These are phyloP conservation scores for Drosophila tropicalis DNA, from an alignment of 1,140 invertebrate species.

Conservation along the genomic window DNA sequence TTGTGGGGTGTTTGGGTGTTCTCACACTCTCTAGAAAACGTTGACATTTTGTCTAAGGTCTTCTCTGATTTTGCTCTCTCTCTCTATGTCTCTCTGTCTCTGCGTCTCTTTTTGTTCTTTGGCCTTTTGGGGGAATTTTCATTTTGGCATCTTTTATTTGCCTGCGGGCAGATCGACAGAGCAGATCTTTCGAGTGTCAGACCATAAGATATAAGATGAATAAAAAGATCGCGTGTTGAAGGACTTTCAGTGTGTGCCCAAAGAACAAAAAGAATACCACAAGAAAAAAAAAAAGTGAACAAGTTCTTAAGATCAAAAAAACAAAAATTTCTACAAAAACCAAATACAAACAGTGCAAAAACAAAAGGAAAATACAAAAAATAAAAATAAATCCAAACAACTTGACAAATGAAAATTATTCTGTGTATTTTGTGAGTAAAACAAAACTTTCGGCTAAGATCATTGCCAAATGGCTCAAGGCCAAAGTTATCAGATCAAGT, in stretches of 20 bases:
- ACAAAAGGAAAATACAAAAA: background rate
- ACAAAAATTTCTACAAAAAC: background rate
- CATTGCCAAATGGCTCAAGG: background rate
- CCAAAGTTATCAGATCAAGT: background rate
- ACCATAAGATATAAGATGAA: slow-evolving; percentile 25
- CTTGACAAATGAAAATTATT: slow-evolving; percentile 2
- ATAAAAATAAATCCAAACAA: background rate
- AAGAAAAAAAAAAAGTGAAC: slow-evolving; percentile 35
- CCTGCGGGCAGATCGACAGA: slow-evolving; percentile 42
- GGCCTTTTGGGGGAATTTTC: slow-evolving; percentile 15
- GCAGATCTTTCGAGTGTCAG: slow-evolving; percentile 36
- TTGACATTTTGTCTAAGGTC: slow-evolving; percentile 9
- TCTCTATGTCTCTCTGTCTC: slow-evolving; percentile 29
- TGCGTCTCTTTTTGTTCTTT: slow-evolving; percentile 8
- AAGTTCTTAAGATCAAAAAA: slow-evolving; percentile 30
- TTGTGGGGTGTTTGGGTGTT: slow-evolving; percentile 37
- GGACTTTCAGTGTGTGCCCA: slow-evolving; percentile 35
- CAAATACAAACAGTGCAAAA: slow-evolving; percentile 5
- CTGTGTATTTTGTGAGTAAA: slow-evolving; percentile 7
- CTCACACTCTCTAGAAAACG: slow-evolving; percentile 12
- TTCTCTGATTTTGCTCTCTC: slow-evolving; percentile 19
- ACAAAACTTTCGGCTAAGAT: slow-evolving; percentile 5
- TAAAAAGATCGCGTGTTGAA: slow-evolving; percentile 38
- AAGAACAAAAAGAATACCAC: slow-evolving; percentile 42
- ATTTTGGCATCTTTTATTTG: slow-evolving; percentile 23